Conservation (phyloP, 2,797 vertebrate species). For the Pseudomugil tenellus region DNA sequence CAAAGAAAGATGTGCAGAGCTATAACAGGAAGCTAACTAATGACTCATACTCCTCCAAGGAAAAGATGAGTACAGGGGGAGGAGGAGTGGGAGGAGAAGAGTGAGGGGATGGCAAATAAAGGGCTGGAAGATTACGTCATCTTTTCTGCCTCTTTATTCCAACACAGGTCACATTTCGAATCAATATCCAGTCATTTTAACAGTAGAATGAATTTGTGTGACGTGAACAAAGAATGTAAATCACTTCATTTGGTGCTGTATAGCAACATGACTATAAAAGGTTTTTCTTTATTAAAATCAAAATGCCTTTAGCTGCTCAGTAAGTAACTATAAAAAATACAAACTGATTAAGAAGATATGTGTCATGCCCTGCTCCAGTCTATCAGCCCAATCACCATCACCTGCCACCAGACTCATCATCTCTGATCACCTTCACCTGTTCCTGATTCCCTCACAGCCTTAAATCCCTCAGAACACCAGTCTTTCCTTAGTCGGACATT, state of each 20-base stretch:
- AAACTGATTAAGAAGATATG: slow-evolving; percentile 15
- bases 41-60: slow-evolving; percentile 62
- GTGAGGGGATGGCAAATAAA: slow-evolving; percentile 18
- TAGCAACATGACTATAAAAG: not conserved
- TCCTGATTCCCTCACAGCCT: too few relatives aligned
- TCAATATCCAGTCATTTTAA: slow-evolving; percentile 5
- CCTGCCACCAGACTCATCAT: too few relatives aligned
- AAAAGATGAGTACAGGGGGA: slow-evolving; percentile 36
- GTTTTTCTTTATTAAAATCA: not conserved
- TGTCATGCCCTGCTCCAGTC: too few relatives aligned
- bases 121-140: slow-evolving; percentile 43
- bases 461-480: too few relatives aligned
- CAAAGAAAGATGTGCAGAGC: slow-evolving; percentile 56
- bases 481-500: too few relatives aligned
- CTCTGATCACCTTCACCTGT: too few relatives aligned
- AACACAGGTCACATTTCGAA: slow-evolving; percentile 29
- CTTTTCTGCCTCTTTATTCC: slow-evolving; percentile 10
- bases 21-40: slow-evolving; percentile 66
- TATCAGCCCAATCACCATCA: too few relatives aligned
- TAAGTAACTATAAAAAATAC: not conserved
- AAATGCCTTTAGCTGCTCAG: not conserved
- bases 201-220: not conserved
- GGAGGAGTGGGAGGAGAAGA: slow-evolving; percentile 16
- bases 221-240: not conserved
- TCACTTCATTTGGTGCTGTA: not conserved